Conservation (phyloP, 2,888 invertebrate genomes). For the Periphyllus acericola region DNA sequence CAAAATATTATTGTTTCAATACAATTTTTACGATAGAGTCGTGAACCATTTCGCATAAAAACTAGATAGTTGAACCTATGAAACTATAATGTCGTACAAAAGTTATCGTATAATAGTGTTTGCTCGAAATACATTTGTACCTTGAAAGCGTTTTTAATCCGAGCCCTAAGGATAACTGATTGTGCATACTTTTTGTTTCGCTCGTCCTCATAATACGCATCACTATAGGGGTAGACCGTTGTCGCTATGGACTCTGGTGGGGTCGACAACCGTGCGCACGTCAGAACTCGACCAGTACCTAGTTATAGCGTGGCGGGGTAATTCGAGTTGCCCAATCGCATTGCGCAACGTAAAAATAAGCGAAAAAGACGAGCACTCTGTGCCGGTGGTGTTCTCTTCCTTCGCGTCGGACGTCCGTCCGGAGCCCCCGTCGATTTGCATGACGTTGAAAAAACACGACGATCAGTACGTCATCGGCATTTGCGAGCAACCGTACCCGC, state of each 20-base stretch:
- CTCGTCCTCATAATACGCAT: too few relatives aligned
- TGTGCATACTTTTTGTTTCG: too few relatives aligned
- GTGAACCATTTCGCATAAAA: too few relatives aligned
- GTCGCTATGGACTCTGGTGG: not conserved
- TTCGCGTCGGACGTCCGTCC: not conserved
- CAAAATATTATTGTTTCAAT: too few relatives aligned
- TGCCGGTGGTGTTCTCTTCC: constrained; percentile 6
- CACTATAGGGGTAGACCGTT: not conserved
- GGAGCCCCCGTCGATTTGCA: not conserved
- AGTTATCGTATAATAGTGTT: too few relatives aligned
- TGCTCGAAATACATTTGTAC: too few relatives aligned
- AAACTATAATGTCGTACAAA: too few relatives aligned
- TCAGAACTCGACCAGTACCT: not conserved
- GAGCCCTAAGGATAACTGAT: too few relatives aligned
- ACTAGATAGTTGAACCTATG: too few relatives aligned
- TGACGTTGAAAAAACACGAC: not conserved
- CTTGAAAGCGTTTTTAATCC: too few relatives aligned
- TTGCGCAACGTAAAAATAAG: not conserved
- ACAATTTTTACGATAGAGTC: too few relatives aligned
- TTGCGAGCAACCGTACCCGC: not conserved
- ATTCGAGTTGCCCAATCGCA: not conserved
- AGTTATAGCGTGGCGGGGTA: not conserved
- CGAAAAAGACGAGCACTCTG: not conserved
- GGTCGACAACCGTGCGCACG: not conserved
- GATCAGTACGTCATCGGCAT: not conserved